A percentile compares a stretch with the other conserved stretches of the same genome.
These are phyloP conservation scores for Intellagama lesueurii DNA, from an alignment of 2,797 vertebrate genomes.

Conservation along the genomic window DNA sequence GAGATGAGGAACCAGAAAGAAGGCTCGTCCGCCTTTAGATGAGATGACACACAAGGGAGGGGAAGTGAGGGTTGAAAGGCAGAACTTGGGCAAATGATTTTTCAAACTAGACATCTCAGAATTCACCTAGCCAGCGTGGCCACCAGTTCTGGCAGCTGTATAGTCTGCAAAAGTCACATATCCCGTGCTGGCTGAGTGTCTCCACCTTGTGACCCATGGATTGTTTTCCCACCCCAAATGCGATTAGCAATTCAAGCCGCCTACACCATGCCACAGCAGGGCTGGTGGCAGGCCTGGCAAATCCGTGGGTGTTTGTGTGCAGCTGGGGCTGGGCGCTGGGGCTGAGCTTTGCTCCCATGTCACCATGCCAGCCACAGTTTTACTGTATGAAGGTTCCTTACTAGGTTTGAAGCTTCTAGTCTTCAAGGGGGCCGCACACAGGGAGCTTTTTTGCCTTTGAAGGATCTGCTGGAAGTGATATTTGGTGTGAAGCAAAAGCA, in stretches of 20 bases:
- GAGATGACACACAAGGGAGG: background rate
- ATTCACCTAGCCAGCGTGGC: background rate
- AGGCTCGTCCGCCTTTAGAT: background rate
- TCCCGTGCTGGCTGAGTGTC: background rate
- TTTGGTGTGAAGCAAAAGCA: too few species aligned
- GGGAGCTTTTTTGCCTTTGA: too few species aligned
- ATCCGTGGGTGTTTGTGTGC: background rate
- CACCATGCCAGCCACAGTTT: too few species aligned
- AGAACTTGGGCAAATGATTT: background rate
- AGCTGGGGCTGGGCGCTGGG: background rate
- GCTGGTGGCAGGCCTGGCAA: too few species aligned
- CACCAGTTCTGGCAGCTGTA: background rate
- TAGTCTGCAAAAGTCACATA: background rate
- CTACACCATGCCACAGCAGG: too few species aligned
- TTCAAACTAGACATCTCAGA: background rate
- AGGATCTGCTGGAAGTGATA: too few species aligned
- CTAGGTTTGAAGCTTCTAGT: too few species aligned
- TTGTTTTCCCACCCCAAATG: background rate
- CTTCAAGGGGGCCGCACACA: too few species aligned
- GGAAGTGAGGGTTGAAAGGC: background rate
- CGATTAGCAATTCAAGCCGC: too few species aligned
- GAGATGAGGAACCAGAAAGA: background rate
- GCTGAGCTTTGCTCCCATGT: background rate
- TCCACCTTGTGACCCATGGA: background rate
- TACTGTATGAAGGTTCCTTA: too few species aligned